Percentiles rank a stretch among this genome's conserved stretches.
These are phyloP conservation scores for Shargacucullia verbasci DNA, from an alignment of 2,888 invertebrate species.

Conservation along the genomic window DNA sequence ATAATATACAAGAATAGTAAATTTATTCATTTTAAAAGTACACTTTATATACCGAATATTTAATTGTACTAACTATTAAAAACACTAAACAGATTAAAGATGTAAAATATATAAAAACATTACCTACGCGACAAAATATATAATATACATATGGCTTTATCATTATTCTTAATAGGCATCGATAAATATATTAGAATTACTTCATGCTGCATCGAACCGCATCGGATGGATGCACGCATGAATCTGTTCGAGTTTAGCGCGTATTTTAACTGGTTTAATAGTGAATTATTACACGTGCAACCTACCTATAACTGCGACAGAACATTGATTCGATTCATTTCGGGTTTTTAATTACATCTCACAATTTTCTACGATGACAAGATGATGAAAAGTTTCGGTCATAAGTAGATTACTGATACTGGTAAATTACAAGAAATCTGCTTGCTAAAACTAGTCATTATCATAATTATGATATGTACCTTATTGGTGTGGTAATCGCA, in stretches of 20 bases:
- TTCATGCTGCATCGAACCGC: constrained; percentile 26
- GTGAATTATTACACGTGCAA: constrained; percentile 36
- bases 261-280: constrained; percentile 12
- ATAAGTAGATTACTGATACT: no score
- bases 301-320: not conserved
- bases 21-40: no score
- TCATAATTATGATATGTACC: no score
- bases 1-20: no score
- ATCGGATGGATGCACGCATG: constrained; percentile 27
- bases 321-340: constrained; percentile 48
- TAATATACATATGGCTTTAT: not conserved
- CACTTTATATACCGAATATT: no score
- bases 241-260: constrained; percentile 10
- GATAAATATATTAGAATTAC: constrained; percentile 26
- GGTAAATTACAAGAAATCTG: no score
- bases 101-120: no score
- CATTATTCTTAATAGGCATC: not conserved
- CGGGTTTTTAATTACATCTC: not conserved
- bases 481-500: no score
- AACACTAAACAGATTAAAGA: no score
- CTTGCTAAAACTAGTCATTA: no score
- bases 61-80: no score
- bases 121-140: no score
- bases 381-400: not conserved
- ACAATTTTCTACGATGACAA: not conserved